Conservation (phyloP, 92 coral and sea anemone genomes). For the Phymanthus crucifer region DNA sequence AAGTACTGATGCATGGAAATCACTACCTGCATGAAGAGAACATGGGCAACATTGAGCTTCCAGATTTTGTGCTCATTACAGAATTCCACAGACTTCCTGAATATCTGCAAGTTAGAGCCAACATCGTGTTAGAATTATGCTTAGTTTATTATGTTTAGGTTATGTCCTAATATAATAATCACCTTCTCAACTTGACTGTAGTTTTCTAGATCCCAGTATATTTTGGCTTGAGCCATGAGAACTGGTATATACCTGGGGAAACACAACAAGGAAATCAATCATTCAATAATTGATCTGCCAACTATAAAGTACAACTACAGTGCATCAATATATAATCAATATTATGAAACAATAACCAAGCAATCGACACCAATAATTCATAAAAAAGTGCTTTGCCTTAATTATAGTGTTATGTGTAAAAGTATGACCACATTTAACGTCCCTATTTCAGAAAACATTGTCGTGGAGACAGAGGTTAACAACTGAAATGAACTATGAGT, state of each 20-base stretch:
- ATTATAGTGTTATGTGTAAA: too few species aligned
- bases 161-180: background rate
- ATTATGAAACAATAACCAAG: too few species aligned
- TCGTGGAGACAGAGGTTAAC: too few species aligned
- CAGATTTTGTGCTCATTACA: slow-evolving; percentile 97
- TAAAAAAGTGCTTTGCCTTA: too few species aligned
- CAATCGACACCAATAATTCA: too few species aligned
- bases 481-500: too few species aligned
- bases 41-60: slow-evolving; percentile 98
- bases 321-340: too few species aligned
- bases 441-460: too few species aligned
- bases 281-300: too few species aligned
- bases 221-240: slow-evolving; percentile 96
- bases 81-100: slow-evolving; percentile 99
- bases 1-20: background rate
- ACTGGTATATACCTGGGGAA: slow-evolving; percentile 87
- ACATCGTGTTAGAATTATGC: background rate
- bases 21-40: slow-evolving; percentile 95
- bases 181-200: slow-evolving; percentile 99
- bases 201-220: slow-evolving; percentile 97
- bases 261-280: too few species aligned
- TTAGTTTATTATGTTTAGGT: background rate
- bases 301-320: too few species aligned
- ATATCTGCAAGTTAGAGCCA: slow-evolving; percentile 58
- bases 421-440: too few species aligned